Conservation (phyloP, 2,113 vertebrate species). For the Rhinolophus sinicus region DNA sequence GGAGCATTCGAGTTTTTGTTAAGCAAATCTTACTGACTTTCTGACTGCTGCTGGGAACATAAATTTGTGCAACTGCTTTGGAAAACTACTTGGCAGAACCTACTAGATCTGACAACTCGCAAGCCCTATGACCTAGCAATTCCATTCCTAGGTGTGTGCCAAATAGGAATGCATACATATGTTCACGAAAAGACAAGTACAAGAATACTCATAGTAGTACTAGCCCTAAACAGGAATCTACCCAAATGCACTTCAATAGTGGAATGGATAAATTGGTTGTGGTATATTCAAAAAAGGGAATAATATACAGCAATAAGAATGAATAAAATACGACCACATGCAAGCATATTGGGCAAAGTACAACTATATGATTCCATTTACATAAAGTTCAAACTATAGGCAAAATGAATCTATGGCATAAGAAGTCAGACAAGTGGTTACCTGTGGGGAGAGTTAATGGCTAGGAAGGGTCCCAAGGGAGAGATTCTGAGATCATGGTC, state of each 20-base stretch:
- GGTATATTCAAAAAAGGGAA: neutral
- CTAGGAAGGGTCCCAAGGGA: neutral
- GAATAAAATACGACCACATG: rapidly evolving
- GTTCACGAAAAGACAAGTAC: neutral
- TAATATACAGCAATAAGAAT: neutral
- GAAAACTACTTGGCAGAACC: neutral
- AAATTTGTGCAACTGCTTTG: neutral
- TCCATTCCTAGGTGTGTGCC: neutral
- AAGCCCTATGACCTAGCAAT: neutral
- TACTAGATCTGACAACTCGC: neutral
- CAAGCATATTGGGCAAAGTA: neutral
- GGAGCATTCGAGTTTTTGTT: neutral
- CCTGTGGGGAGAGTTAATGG: neutral
- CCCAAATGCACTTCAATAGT: too few species aligned
- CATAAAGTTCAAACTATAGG: neutral
- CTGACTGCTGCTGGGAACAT: neutral
- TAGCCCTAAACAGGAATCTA: rapidly evolving
- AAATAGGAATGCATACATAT: neutral
- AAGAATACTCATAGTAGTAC: too few species aligned
- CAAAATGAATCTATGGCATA: neutral
- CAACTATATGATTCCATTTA: neutral
- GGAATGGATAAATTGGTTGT: rapidly evolving
- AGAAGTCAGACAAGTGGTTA: neutral
- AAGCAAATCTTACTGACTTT: neutral
- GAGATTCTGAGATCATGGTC: neutral